Conservation (phyloP, 2,888 invertebrate genomes). For the Pyrrhia umbra region DNA sequence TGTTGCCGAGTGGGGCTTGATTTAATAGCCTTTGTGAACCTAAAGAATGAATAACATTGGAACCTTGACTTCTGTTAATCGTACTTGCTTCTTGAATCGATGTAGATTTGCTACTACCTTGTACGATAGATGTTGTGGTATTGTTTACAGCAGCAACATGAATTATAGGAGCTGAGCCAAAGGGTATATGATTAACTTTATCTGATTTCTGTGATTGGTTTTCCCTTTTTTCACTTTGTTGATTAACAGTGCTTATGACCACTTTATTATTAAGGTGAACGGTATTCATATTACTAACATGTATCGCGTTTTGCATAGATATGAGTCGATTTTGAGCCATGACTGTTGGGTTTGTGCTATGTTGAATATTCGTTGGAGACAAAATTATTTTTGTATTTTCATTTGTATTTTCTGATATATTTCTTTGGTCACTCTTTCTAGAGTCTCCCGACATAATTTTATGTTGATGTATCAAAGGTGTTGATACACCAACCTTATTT, state of each 20-base stretch:
- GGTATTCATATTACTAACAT: constrained; percentile 78
- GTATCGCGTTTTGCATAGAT: constrained; percentile 84
- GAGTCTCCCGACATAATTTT: constrained; percentile 79
- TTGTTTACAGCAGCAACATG: constrained; percentile 80
- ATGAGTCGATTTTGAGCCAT: constrained; percentile 86
- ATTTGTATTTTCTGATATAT: constrained; percentile 69
- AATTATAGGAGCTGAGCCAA: constrained; percentile 78
- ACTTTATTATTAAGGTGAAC: constrained; percentile 83
- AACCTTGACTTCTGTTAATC: constrained; percentile 74
- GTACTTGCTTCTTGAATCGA: constrained; percentile 76
- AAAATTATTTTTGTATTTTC: constrained; percentile 84
- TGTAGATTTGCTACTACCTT: constrained; percentile 78
- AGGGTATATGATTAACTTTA: constrained; percentile 74
- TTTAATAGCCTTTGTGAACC: constrained; percentile 80
- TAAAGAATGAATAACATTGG: constrained; percentile 83
- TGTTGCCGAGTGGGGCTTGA: constrained; percentile 76
- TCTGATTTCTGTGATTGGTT: constrained; percentile 76
- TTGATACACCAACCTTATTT: constrained; percentile 75
- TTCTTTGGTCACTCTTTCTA: constrained; percentile 77
- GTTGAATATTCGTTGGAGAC: constrained; percentile 81
- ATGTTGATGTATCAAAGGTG: constrained; percentile 77
- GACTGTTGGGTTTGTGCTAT: constrained; percentile 80
- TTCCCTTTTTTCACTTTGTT: constrained; percentile 81
- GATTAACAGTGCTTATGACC: constrained; percentile 77
- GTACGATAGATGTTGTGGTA: constrained; percentile 77